Evolutionary conservation across 2,113 vertebrate species (phyloP).

Genomic region (Oenanthe melanoleuca): DNA sequence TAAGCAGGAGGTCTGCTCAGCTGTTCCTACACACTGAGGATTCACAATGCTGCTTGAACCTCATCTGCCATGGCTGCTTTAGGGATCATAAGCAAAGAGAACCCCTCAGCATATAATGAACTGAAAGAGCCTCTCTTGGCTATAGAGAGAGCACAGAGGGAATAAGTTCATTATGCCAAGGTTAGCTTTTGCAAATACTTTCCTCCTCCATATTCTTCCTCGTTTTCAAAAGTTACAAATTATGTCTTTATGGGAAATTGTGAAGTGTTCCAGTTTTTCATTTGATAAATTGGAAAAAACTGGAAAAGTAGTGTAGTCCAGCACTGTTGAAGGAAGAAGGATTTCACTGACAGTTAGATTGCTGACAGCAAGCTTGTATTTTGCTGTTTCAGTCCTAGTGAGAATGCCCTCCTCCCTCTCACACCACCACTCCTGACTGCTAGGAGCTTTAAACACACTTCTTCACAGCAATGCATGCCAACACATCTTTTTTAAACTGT

Average conservation of each 20-base stretch:
- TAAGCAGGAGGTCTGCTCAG: neutral
- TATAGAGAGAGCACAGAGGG: neutral
- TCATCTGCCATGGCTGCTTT: neutral
- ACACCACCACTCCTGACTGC: neutral
- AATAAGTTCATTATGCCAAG: neutral
- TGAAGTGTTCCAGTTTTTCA: neutral
- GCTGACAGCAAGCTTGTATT: neutral
- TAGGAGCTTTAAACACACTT: neutral
- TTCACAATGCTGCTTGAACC: neutral
- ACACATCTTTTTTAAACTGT: neutral
- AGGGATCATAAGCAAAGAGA: neutral
- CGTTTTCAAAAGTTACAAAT: neutral
- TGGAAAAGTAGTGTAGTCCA: neutral
- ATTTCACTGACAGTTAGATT: neutral
- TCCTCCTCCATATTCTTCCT: neutral
- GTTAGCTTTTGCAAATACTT: neutral
- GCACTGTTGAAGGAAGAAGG: neutral
- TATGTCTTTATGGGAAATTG: neutral
- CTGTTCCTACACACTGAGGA: neutral
- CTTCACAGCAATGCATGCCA: neutral
- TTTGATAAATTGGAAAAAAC: neutral
- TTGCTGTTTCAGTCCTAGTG: neutral
- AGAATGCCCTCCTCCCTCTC: neutral
- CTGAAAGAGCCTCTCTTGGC: neutral
- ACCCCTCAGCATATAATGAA: neutral